Percentiles rank a stretch among this genome's conserved stretches.
Conservation (phyloP, 2,113 vertebrate species). For the Gobio gobio region DNA sequence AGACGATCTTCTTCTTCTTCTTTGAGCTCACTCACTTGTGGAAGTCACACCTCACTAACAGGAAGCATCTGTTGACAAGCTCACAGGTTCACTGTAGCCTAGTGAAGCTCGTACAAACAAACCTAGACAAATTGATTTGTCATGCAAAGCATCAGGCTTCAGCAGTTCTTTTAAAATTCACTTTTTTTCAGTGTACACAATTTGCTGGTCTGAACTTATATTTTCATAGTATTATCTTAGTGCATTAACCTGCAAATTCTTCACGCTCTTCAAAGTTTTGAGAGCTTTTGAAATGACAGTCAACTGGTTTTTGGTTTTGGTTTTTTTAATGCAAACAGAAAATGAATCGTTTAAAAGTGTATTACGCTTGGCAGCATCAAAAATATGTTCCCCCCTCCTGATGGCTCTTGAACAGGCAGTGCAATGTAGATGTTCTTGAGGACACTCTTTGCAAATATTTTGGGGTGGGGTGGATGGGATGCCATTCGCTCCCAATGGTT, state of each 20-base stretch:
- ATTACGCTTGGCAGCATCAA: slow-evolving; percentile 1
- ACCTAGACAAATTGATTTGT: not conserved
- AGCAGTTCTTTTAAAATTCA: not conserved
- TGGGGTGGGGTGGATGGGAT: slow-evolving; percentile 27
- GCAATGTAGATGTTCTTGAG: not conserved
- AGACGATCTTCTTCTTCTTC: not conserved
- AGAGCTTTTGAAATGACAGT: not conserved
- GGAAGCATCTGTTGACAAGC: slow-evolving; percentile 55
- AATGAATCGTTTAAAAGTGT: not conserved
- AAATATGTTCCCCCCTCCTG: slow-evolving; percentile 15
- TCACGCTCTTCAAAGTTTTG: not conserved
- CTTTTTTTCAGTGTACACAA: not conserved
- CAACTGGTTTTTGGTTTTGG: no score
- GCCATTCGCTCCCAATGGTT: slow-evolving; percentile 10
- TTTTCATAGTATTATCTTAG: not conserved
- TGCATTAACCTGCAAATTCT: not conserved
- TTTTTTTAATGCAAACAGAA: not conserved
- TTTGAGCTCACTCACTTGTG: slow-evolving; percentile 43
- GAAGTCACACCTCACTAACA: slow-evolving; percentile 54
- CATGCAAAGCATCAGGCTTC: not conserved
- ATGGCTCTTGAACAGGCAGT: not conserved
- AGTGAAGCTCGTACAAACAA: not conserved
- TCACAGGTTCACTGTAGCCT: not conserved
- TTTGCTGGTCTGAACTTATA: not conserved
- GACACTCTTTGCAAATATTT: slow-evolving; percentile 13